Evolutionary conservation across 2,113 vertebrate species (phyloP), one percentile per base, ranked within the genome.

Genomic region (Rhabdomys dilectus): DNA sequence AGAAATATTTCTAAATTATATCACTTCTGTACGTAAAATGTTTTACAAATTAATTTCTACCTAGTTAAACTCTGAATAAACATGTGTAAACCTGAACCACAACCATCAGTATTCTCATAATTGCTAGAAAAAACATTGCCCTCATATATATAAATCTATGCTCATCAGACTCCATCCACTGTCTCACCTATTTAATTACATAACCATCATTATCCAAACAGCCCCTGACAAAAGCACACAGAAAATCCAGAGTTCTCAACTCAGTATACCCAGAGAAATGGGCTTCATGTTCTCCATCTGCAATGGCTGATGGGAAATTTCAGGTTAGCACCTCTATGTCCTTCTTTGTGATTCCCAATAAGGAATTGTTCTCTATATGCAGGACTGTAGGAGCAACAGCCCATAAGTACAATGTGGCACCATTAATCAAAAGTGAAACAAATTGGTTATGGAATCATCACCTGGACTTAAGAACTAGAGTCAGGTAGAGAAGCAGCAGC

Each of bases 351-450:
- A 26, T 15, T 36, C 48, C 7, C 19, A 10, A 51, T 78, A 76
- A 78, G 34, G 84, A 82, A 68, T 3, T 2, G n/a, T 68, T 60
- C 24, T 42, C 48, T 60, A 51, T 3, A 15, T 42, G n/a, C 62
- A 91, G 34, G 6, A 72, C 22, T 42, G n/a, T 0, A 81, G 70
- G 24, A 66, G 86, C 34, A 56, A 91, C 0, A 62, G 66, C 68
- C 66, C 90, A 58, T 68, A 56, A 95, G 39, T 87, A 64, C n/a
- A 36, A 64, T 3, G 70, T 64, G 60, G 12, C 17, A 80, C 29
- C 93, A 76, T 94, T 94, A 87, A 89, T 16, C 70, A 53, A 93
- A 96, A 80, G 17, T 15, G 77, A 97, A 66, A 45, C 29, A 90
- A 77, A 56, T 1, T 93, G 58, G 36, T 62, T 87, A 88, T 56